Percentiles rank a stretch among this genome's conserved stretches.
Evolutionary conservation across 2,113 vertebrate species (phyloP).

Genomic region (Fulmarus glacialis): DNA sequence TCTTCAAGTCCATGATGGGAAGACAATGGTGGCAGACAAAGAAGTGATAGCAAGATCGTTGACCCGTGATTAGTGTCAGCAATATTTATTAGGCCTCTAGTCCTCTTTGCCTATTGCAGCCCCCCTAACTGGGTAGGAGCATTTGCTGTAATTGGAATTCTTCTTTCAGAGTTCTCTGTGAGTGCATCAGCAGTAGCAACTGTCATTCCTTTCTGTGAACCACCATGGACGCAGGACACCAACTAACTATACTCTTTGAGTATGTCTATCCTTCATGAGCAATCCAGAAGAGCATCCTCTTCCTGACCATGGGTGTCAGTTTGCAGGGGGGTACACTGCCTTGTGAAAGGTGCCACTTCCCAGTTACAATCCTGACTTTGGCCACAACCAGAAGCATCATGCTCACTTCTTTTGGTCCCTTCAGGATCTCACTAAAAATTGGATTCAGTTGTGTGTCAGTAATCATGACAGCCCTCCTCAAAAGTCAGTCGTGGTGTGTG

Average conservation of each 20-base stretch:
- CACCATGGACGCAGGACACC: too few species aligned
- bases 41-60: neutral
- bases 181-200: neutral
- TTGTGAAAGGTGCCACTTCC: neutral
- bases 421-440: neutral
- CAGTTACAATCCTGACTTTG: neutral
- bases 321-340: neutral
- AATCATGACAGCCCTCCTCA: neutral
- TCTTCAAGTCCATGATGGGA: neutral
- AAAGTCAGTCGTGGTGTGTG: neutral
- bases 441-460: neutral
- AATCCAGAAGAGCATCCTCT: neutral
- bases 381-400: neutral
- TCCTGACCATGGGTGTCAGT: neutral
- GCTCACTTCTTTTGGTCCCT: neutral
- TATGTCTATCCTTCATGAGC: neutral
- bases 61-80: neutral
- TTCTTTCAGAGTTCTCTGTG: neutral
- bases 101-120: neutral
- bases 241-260: neutral
- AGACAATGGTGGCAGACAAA: neutral
- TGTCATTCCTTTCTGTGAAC: neutral
- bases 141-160: neutral
- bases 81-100: neutral
- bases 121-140: rapidly evolving